Base-by-base conservation (phyloP, 2,797 vertebrate genomes). In the Phrynocephalus forsythii region DNA sequence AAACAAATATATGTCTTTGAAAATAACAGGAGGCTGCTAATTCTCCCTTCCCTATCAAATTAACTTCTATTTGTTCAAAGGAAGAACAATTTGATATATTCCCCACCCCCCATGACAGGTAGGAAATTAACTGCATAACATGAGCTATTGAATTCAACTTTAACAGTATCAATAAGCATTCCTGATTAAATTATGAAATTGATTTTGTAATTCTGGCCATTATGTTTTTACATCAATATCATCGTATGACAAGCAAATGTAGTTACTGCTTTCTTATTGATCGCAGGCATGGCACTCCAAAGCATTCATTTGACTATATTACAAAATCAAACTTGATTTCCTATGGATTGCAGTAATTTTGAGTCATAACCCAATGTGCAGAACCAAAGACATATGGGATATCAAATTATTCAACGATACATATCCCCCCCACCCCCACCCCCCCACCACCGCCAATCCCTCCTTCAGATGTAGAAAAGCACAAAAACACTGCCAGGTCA, bases 251-350 rank as follows among this genome's bases (percentile, higher is more conserved):
- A 97, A 88, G 96, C 94, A 97, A 97, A 97, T 97, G 96, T 97
- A 97, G 97, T 97, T 97, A 97, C 96, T 0, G 82, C 97, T 98
- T 97, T 97, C 96, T 98, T 98, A 99, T 99, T 99, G 98, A 99
- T 98, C 98, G 96, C 91, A 97, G 96, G 95, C 96, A 97, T 93
- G 93, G 96, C 97, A 96, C 97, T 97, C 95, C 96, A 95, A 96
- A 97, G 96, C 96, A 95, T 94, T 96, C 93, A 89, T 96, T 95
- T 98, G 98, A 99, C 98, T 98, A 94, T 96, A 98, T 99, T 98
- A 98, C 97, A 98, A 98, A 98, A 98, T 98, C 97, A 98, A 98
- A 99, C 97, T 96, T 97, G 97, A 97, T 97, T 98, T 98, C 96
- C 97, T 98, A 96, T 96, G 96, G 96, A 97, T 96, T 95, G 91